These are phyloP conservation scores for Amphiduros pacificus DNA, from an alignment of 2,888 invertebrate species.

Conservation along the genomic window DNA sequence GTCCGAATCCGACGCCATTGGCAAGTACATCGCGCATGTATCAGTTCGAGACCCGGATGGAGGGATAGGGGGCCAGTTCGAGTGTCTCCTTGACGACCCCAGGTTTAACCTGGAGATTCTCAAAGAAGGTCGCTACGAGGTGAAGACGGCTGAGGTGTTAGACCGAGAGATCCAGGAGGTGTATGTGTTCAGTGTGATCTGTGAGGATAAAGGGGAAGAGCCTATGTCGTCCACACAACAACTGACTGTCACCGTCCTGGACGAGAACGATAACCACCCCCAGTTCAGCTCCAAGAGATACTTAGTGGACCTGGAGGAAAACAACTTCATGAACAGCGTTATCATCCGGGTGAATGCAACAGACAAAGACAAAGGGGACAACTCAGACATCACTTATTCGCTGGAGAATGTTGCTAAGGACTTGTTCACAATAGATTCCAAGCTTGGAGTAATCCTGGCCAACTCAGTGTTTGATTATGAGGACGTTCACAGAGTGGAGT, in stretches of 20 bases:
- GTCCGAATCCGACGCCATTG: slow-evolving; percentile 3
- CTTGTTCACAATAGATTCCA: slow-evolving; percentile 1
- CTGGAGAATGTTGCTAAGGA: neutral
- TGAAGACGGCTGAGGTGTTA: slow-evolving; percentile 4
- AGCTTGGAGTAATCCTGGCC: slow-evolving; percentile 1
- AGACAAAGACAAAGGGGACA: slow-evolving; percentile 2
- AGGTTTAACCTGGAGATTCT: slow-evolving; percentile 7
- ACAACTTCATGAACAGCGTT: slow-evolving; percentile 14
- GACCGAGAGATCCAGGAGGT: slow-evolving; percentile 11
- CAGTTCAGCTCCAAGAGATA: slow-evolving; percentile 9
- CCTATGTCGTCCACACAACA: neutral
- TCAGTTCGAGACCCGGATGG: slow-evolving; percentile 18
- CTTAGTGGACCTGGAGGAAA: slow-evolving; percentile 12
- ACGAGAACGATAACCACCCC: slow-evolving; percentile 21
- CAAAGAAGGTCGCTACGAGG: slow-evolving; percentile 7
- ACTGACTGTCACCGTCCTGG: slow-evolving; percentile 11
- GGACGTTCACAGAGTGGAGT: neutral
- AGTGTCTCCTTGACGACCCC: slow-evolving; percentile 6
- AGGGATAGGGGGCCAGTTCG: slow-evolving; percentile 6
- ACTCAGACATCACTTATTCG: neutral
- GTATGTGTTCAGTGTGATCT: slow-evolving; percentile 6
- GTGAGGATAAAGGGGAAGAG: slow-evolving; percentile 12
- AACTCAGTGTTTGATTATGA: slow-evolving; percentile 13
- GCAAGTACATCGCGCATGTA: slow-evolving; percentile 18
- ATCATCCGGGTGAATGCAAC: slow-evolving; percentile 11